A percentile compares a stretch with the other conserved stretches of the same genome.
Evolutionary conservation across 2,797 vertebrate genomes (phyloP).

Genomic region (Eleutherodactylus coqui): DNA sequence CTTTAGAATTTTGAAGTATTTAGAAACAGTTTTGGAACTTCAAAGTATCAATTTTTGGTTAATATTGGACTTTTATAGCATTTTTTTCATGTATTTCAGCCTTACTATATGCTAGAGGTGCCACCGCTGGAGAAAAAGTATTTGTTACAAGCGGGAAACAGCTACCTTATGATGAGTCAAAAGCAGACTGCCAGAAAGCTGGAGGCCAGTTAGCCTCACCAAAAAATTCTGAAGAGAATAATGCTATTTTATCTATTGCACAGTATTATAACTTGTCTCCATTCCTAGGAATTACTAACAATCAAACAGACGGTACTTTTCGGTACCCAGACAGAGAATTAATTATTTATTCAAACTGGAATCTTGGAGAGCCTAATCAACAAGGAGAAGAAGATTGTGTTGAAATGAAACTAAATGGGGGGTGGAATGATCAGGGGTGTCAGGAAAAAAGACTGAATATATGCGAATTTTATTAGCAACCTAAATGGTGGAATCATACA

Average conservation of each 20-base stretch:
- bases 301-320: constrained; percentile 9
- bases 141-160: not conserved
- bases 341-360: constrained; percentile 1
- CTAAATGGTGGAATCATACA: too few relatives aligned
- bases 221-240: constrained; percentile 14
- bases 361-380: not conserved
- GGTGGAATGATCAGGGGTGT: not conserved
- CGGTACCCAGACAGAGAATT: not conserved
- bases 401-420: not conserved
- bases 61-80: too few relatives aligned
- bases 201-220: not conserved
- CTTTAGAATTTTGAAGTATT: too few relatives aligned
- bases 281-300: not conserved
- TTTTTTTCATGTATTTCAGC: not conserved
- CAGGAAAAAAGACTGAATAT: not conserved
- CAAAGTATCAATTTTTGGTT: too few relatives aligned
- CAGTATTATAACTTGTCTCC: not conserved
- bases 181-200: not conserved
- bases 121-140: not conserved
- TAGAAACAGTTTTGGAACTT: too few relatives aligned
- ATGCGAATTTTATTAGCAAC: not conserved
- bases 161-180: not conserved
- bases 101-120: not conserved
- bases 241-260: not conserved
- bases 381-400: not conserved